These are phyloP conservation scores for Bubo blakistoni DNA, from an alignment of 2,113 vertebrate species.

Conservation along the genomic window DNA sequence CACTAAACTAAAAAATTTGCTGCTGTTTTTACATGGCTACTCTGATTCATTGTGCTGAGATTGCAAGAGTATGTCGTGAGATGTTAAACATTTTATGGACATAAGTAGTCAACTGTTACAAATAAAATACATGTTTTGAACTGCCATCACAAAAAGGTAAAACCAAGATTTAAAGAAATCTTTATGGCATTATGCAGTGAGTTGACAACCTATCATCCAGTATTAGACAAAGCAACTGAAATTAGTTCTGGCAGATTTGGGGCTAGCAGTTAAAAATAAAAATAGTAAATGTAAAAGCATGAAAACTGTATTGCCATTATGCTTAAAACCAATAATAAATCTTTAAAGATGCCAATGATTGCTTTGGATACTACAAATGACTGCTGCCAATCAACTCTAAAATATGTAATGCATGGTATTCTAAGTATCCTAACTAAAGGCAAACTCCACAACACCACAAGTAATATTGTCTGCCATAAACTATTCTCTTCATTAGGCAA, in stretches of 20 bases:
- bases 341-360: constrained; percentile 72
- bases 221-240: constrained; percentile 70
- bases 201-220: constrained; percentile 67
- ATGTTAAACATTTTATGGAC: constrained; percentile 39
- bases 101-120: constrained; percentile 43
- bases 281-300: constrained; percentile 79
- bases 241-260: constrained; percentile 77
- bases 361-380: constrained; percentile 71
- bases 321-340: constrained; percentile 78
- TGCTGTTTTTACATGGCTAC: neutral
- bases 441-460: constrained; percentile 55
- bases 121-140: constrained; percentile 49
- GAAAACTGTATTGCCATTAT: constrained; percentile 77
- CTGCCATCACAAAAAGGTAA: constrained; percentile 54
- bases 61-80: neutral
- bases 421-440: constrained; percentile 37
- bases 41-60: neutral
- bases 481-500: constrained; percentile 20
- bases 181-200: constrained; percentile 57
- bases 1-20: neutral
- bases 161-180: constrained; percentile 48
- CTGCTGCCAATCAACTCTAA: constrained; percentile 71
- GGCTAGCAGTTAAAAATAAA: constrained; percentile 81
- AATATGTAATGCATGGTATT: constrained; percentile 22
- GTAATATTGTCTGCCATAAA: constrained; percentile 56